A percentile compares a stretch with the other conserved stretches of the same genome.
phyloP scores from a whole-genome alignment of 2,113 vertebrate genomes.

The Clarias macrocephalus region DNA sequence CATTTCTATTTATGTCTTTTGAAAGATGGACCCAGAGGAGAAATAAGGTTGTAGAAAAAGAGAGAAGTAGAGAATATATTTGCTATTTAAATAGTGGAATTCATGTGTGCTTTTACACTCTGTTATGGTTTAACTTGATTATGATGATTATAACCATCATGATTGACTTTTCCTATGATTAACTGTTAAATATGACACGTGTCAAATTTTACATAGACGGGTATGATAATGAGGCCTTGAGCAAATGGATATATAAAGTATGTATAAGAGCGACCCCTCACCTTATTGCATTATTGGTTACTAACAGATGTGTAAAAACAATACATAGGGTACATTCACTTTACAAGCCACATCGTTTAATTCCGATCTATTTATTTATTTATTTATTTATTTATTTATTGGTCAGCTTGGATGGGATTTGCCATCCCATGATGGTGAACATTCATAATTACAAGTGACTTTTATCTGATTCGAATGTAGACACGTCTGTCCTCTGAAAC shows the following conservation, averaged over 20 bases:
- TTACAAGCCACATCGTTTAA: too few species aligned
- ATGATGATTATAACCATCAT: neutral
- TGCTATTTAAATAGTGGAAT: neutral
- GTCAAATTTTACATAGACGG: too few species aligned
- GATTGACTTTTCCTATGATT: neutral
- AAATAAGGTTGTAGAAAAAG: neutral
- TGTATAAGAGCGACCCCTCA: neutral
- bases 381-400: too few species aligned
- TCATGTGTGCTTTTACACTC: neutral
- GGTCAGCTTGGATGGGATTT: too few species aligned
- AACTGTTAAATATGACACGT: neutral
- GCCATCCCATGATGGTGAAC: too few species aligned
- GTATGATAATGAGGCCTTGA: neutral
- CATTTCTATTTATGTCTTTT: constrained; percentile 1
- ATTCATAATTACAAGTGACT: too few species aligned
- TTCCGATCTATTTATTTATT: too few species aligned
- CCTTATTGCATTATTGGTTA: neutral
- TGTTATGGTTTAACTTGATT: neutral
- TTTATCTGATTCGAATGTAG: too few species aligned
- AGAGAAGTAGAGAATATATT: neutral
- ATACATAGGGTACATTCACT: too few species aligned
- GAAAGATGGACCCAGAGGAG: neutral
- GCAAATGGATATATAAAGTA: too few species aligned
- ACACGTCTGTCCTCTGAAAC: too few species aligned
- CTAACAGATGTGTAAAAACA: neutral